Base-by-base conservation (phyloP, 1,140 invertebrate species). In the Trachymyrmex cornetzi region DNA sequence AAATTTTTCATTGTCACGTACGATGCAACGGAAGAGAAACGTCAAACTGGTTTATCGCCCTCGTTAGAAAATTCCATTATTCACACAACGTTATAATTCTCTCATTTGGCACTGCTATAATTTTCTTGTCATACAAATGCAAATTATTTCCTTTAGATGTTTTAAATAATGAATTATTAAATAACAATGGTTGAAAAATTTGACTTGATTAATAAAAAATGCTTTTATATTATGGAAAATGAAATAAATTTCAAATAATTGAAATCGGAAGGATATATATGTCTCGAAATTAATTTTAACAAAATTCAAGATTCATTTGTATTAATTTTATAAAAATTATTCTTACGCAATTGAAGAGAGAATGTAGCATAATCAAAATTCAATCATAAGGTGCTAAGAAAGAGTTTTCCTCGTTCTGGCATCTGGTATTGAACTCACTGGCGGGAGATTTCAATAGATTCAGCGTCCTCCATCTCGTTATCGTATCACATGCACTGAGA, bases 401-500 rank as follows among this genome's bases (percentile, higher is more conserved):
- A 34, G 24, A 44, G 22, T 67, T 44, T 64, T 57, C 30, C 34
- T 50, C 5, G 19, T 66, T 22, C 7, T n/a, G 3, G 6, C 0
- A 55, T 63, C 72, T 66, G 77, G 50, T 80, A 82, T 86, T 82
- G 50, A 81, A 69, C 64, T 80, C 63, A 86, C 75, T 55, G 34
- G 27, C 50, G 59, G 50, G 77, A 80, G 84, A 82, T 67, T 67
- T 67, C 63, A 86, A 86, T 77, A 80, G 77, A 81, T 81, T 69
- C 77, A 55, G 30, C 77, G 22, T 71, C 24, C 61, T 64, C 44
- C 1, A 66, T 66, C 27, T 87, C 64, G 80, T 82, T 81, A 66
- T 48, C 14, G 53, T 24, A 19, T 74, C 19, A 14, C 22, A 48
- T 44, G 38, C 2, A 44, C 38, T 44, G 44, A 59, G 38, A 57